Base-by-base conservation (phyloP, 2,888 invertebrate genomes). In the Quadriops clusia region DNA sequence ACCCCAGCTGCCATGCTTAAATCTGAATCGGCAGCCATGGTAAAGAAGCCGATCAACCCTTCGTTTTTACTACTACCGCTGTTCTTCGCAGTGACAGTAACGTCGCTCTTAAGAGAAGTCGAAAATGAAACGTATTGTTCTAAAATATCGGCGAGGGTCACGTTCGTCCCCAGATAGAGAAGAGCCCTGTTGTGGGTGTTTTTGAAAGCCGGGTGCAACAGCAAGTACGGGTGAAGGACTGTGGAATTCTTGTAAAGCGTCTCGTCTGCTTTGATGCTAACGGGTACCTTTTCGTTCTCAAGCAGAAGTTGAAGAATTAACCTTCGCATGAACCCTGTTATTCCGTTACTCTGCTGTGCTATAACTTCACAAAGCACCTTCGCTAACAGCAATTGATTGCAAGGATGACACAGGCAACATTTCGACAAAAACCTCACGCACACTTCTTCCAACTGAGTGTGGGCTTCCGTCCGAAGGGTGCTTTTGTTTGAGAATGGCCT, bases 261-360 rank as follows among this genome's bases (percentile, higher is more conserved):
- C 38, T 61, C 60, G 33, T 60, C 60, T 1, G 61, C 58, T 39
- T 58, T 58, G 34, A 90, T 72, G 43, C 79, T 79, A 13, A 90
- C 79, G 13, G 77, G 68, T 37, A 84, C 74, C 46, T 82, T 82
- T 61, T 90, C 89, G 50, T 81, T 83, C 50, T 90, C 87, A 39
- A 93, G 63, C 39, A 93, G 64, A 32, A 91, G 68, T 50, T 91
- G 89, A 30, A 91, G 65, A 41, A 91, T 77, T 34, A 93, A 64
- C 30, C 90, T 74, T 15, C 91, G 73, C 21, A 87, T 83, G 63
- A 91, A 91, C 5, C 90, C 89, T 0, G 85, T 82, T 50, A 91
- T 81, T 7, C 79, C 79, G 24, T 56, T 61, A 45, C 58, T 52
- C 49, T 77, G 74, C 16, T 73, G 70, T 27, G 75, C 70, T 32